Evolutionary conservation across 2,888 invertebrate species (phyloP).

Genomic region (Drosophila demipolita): DNA sequence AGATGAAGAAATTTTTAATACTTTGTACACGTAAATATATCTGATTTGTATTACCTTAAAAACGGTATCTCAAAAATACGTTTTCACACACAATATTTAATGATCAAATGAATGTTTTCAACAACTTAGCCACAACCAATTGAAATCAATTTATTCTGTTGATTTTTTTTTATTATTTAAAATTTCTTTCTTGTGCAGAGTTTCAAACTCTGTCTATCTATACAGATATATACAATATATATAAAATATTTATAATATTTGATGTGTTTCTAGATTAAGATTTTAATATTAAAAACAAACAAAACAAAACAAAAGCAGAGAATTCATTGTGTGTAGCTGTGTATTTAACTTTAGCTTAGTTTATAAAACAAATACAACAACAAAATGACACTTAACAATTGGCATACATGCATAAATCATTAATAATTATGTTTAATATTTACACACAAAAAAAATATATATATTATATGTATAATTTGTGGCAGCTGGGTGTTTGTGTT

Average conservation of each 20-base stretch:
- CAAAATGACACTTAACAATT: conserved; percentile 43
- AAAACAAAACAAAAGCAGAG: conserved; percentile 43
- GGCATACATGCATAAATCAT: conserved; percentile 42
- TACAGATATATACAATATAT: conserved; percentile 57
- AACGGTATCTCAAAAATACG: conserved; percentile 12
- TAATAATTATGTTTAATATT: conserved; percentile 24
- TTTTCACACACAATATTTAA: background rate
- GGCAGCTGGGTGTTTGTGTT: background rate
- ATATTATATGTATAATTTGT: background rate
- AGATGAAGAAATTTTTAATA: conserved; percentile 14
- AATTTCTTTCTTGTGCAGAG: conserved; percentile 48
- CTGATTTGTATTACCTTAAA: conserved; percentile 7
- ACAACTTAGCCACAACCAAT: conserved; percentile 33
- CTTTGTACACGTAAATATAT: conserved; percentile 6
- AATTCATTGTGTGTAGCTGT: conserved; percentile 79
- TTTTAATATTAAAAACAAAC: conserved; percentile 71
- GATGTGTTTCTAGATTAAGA: conserved; percentile 80
- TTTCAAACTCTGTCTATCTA: conserved; percentile 61
- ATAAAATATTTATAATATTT: conserved; percentile 74
- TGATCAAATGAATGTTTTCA: conserved; percentile 13
- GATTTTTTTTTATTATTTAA: conserved; percentile 22
- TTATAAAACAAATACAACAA: conserved; percentile 53
- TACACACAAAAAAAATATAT: background rate
- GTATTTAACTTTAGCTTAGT: conserved; percentile 75
- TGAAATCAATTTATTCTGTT: conserved; percentile 33